phyloP scores from a whole-genome alignment of 2,113 vertebrate species.

The Oreocharis arfaki region DNA sequence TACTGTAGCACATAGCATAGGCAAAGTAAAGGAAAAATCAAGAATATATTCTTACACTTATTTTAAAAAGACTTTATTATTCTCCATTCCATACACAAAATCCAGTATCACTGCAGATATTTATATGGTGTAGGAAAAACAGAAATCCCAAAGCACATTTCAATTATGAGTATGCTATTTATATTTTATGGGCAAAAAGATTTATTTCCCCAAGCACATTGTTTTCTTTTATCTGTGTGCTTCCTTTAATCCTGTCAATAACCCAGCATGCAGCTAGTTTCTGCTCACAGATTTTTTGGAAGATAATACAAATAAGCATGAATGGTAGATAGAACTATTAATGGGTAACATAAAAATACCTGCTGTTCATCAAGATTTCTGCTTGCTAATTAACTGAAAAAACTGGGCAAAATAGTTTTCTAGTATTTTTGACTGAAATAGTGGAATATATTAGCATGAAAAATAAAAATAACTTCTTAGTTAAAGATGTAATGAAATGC shows the following conservation, averaged over 20 bases:
- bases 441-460: neutral
- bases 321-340: neutral
- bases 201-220: constrained; percentile 29
- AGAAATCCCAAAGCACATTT: constrained; percentile 34
- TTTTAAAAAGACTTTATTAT: neutral
- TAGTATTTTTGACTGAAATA: neutral
- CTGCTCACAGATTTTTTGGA: constrained; percentile 18
- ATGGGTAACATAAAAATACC: constrained; percentile 39
- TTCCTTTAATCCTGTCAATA: constrained; percentile 55
- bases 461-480: constrained; percentile 3
- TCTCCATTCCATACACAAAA: neutral
- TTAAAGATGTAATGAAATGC: neutral
- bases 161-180: constrained; percentile 43
- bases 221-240: constrained; percentile 46
- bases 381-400: constrained; percentile 44
- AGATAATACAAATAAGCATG: constrained; percentile 47
- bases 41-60: neutral
- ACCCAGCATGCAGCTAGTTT: constrained; percentile 23
- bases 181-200: constrained; percentile 33
- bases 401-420: neutral
- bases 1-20: neutral
- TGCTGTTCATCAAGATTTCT: constrained; percentile 45
- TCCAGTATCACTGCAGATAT: neutral
- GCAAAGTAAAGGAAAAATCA: neutral
- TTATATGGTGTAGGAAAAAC: neutral